A percentile compares a stretch with the other conserved stretches of the same genome.
Conservation (phyloP, 2,113 vertebrate species). For the Lethenteron camtschaticum region DNA sequence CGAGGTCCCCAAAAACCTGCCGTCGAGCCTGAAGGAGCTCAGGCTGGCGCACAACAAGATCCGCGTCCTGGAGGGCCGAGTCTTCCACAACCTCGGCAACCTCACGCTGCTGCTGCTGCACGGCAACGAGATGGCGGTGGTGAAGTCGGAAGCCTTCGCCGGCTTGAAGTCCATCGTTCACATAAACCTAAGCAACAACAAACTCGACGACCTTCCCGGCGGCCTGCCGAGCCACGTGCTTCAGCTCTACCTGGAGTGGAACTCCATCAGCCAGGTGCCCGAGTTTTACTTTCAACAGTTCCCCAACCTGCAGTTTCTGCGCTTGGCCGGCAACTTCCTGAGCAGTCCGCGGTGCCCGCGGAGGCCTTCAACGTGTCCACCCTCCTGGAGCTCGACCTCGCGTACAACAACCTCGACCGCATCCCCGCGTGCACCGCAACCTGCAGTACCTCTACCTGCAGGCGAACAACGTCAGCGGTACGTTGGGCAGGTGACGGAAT, state of each 20-base stretch:
- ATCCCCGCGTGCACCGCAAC: constrained; percentile 23
- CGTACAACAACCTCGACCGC: constrained; percentile 26
- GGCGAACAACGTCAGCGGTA: constrained; percentile 30
- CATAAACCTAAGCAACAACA: constrained; percentile 27
- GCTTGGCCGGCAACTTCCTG: constrained; percentile 23
- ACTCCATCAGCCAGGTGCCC: constrained; percentile 18
- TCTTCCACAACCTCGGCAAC: constrained; percentile 20
- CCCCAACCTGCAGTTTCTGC: constrained; percentile 21
- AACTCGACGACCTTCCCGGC: constrained; percentile 19
- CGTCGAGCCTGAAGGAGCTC: constrained; percentile 24
- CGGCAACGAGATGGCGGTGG: constrained; percentile 24
- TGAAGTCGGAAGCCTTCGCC: constrained; percentile 15
- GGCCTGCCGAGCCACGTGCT: constrained; percentile 23
- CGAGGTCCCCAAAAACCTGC: constrained; percentile 20
- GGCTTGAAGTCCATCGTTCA: constrained; percentile 21
- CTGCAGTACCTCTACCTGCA: constrained; percentile 34
- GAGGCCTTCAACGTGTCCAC: constrained; percentile 24
- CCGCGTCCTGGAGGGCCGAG: constrained; percentile 16
- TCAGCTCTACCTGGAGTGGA: constrained; percentile 32
- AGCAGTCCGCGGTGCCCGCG: constrained; percentile 12
- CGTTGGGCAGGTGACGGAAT: too few relatives aligned
- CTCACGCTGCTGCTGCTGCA: constrained; percentile 30
- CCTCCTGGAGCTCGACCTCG: constrained; percentile 32
- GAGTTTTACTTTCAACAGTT: constrained; percentile 18
- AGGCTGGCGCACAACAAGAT: constrained; percentile 29